Conservation (phyloP, 2,888 invertebrate genomes). For the Leucoma salicis region DNA sequence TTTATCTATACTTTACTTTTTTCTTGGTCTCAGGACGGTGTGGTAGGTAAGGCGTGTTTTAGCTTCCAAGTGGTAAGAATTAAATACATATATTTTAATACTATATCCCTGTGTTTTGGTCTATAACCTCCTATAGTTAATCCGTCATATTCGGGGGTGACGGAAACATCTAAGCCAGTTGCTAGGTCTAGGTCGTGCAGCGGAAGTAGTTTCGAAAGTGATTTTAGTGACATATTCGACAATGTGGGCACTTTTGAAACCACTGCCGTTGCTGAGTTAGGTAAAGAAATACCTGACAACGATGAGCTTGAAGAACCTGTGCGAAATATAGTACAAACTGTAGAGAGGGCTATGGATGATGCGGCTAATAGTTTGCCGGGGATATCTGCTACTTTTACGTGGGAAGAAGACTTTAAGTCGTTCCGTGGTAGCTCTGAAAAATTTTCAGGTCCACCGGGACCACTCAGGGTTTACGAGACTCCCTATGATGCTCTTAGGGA, state of each 20-base stretch:
- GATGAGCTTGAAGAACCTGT: constrained; percentile 21
- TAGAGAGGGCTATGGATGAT: constrained; percentile 24
- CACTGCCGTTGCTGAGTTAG: background rate
- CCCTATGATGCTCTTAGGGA: constrained; percentile 24
- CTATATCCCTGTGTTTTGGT: too few species aligned
- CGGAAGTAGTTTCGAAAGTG: background rate
- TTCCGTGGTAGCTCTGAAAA: constrained; percentile 22
- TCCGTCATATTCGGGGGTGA: too few species aligned
- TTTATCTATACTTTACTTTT: too few species aligned
- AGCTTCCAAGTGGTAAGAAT: too few species aligned
- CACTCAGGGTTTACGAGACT: constrained; percentile 17
- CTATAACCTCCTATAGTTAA: too few species aligned
- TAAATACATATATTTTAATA: too few species aligned
- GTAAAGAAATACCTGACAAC: constrained; percentile 17
- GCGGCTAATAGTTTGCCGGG: constrained; percentile 14
- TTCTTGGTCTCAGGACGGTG: too few species aligned
- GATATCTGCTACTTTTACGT: constrained; percentile 6
- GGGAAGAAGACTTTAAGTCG: constrained; percentile 16
- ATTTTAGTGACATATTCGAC: constrained; percentile 13
- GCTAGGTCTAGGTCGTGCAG: too few species aligned
- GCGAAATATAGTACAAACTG: constrained; percentile 7
- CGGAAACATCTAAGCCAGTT: too few species aligned
- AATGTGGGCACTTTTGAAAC: constrained; percentile 5
- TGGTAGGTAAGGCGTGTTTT: too few species aligned
- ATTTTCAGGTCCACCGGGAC: constrained; percentile 26